Percentiles rank a stretch among this genome's conserved stretches.
Evolutionary conservation across 2,113 vertebrate species (phyloP).

Genomic region (Podarcis muralis): DNA sequence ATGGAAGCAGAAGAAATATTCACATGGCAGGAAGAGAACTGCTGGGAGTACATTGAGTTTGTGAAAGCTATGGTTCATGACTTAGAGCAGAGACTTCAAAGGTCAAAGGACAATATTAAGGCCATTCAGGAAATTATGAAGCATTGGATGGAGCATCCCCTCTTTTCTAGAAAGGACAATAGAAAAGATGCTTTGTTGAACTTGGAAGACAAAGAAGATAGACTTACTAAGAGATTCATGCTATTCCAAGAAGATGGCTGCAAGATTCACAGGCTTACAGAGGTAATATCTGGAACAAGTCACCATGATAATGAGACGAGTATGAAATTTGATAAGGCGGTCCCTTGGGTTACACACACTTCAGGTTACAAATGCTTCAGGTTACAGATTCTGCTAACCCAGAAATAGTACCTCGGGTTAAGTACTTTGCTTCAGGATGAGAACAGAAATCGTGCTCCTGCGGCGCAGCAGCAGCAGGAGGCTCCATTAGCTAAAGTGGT

Average conservation of each 20-base stretch:
- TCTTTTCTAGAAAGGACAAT: slow-evolving; percentile 80
- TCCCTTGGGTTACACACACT: too few species aligned
- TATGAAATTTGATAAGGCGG: neutral
- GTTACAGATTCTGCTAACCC: too few species aligned
- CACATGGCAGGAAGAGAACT: slow-evolving; percentile 75
- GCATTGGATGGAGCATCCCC: slow-evolving; percentile 72
- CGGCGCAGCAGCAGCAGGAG: too few species aligned
- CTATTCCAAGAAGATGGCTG: slow-evolving; percentile 75
- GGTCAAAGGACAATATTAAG: slow-evolving; percentile 74
- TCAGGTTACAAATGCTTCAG: too few species aligned
- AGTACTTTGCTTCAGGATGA: too few species aligned
- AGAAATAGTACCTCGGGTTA: too few species aligned
- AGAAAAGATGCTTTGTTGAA: slow-evolving; percentile 73
- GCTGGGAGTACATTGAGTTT: slow-evolving; percentile 75
- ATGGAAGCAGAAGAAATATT: slow-evolving; percentile 64
- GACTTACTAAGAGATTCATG: slow-evolving; percentile 73
- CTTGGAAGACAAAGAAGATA: slow-evolving; percentile 77
- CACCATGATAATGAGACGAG: neutral
- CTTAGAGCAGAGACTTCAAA: slow-evolving; percentile 72
- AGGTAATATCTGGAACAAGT: slow-evolving; percentile 65
- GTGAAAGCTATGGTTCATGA: slow-evolving; percentile 65
- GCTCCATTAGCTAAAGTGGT: too few species aligned
- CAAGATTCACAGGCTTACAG: slow-evolving; percentile 75
- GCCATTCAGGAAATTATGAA: slow-evolving; percentile 75
- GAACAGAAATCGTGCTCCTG: too few species aligned